Conservation (phyloP, 2,797 vertebrate genomes). For the Falco cherrug region DNA sequence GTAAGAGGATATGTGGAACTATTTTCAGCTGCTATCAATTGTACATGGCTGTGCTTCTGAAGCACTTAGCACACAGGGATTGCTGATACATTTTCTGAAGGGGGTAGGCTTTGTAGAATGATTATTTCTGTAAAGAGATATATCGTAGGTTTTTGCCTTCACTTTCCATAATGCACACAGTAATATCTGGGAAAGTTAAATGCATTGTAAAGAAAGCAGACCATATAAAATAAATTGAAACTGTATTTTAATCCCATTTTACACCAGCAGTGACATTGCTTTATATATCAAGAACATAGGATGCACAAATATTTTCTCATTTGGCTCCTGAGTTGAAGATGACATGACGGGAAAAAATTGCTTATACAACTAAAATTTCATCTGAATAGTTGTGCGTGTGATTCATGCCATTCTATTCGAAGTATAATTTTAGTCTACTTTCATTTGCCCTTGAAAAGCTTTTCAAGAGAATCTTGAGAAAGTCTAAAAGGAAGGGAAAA, state of each 20-base stretch:
- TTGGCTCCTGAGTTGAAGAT: not conserved
- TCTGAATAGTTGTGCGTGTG: not conserved
- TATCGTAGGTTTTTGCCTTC: not conserved
- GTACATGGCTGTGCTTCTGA: not conserved
- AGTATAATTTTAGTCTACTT: constrained; percentile 31
- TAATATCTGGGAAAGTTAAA: not conserved
- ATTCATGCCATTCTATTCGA: constrained; percentile 24
- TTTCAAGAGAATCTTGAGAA: constrained; percentile 6
- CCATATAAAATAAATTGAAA: not conserved
- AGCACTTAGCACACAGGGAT: not conserved
- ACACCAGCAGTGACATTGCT: not conserved
- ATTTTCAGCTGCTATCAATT: not conserved
- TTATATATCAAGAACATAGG: not conserved
- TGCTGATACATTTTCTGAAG: not conserved
- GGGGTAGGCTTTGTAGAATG: not conserved
- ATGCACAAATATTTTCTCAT: constrained; percentile 41
- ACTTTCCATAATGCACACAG: not conserved
- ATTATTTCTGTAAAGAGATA: not conserved
- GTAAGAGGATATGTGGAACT: not conserved
- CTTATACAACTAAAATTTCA: constrained; percentile 16
- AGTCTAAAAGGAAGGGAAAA: not conserved
- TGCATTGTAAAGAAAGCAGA: not conserved
- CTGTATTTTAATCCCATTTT: not conserved
- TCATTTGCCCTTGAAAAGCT: constrained; percentile 32
- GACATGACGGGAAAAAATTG: constrained; percentile 2